Percentiles rank a stretch among this genome's conserved stretches.
These are phyloP conservation scores for Diorhabda sublineata DNA, from an alignment of 1,140 invertebrate species.

Conservation along the genomic window DNA sequence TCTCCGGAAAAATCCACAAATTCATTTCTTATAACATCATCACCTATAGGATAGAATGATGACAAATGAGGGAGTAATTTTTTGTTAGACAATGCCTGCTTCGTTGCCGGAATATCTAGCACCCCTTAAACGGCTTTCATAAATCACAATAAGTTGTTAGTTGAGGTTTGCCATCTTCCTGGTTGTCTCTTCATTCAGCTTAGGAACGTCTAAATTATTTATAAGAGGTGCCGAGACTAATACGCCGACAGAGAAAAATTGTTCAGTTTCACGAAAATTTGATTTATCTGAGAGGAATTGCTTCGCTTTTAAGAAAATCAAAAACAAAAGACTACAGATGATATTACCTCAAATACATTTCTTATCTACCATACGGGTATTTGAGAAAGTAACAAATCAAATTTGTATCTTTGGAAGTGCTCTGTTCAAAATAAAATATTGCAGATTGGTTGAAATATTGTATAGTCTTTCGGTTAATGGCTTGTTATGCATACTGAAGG, in stretches of 20 bases:
- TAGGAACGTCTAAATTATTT: slow-evolving; percentile 2
- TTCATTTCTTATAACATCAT: neutral
- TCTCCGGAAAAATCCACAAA: neutral
- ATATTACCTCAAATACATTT: no score
- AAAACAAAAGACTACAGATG: no score
- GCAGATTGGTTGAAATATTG: no score
- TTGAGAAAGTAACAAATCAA: no score
- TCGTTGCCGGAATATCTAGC: slow-evolving; percentile 1
- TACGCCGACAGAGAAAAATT: neutral
- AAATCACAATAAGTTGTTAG: slow-evolving; percentile 2
- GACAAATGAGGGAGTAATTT: slow-evolving; percentile 2
- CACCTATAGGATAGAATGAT: neutral
- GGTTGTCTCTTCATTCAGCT: neutral
- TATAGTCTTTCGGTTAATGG: no score
- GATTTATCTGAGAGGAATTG: no score
- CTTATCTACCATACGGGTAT: no score
- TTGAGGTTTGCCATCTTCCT: neutral
- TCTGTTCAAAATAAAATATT: no score
- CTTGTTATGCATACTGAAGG: no score
- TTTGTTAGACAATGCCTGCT: slow-evolving; percentile 1
- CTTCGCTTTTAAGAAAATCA: no score
- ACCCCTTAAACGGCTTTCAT: slow-evolving; percentile 1
- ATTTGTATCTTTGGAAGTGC: no score
- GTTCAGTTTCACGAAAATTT: neutral
- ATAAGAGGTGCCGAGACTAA: neutral